These are phyloP conservation scores for Hartigia nigra DNA, from an alignment of 2,888 invertebrate genomes.

Conservation along the genomic window DNA sequence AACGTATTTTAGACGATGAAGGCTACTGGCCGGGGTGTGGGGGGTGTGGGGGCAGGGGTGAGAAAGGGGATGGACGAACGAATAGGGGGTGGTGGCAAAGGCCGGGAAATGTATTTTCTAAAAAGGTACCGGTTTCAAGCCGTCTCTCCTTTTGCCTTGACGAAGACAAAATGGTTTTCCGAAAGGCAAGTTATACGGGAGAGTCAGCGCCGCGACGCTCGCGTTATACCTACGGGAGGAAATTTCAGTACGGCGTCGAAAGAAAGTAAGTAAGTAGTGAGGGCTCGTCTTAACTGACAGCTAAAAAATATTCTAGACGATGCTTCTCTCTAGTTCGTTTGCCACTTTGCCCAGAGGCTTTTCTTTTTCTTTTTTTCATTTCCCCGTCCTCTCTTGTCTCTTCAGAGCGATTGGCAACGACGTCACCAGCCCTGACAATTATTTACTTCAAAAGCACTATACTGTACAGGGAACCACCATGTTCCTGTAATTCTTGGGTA, in stretches of 20 bases:
- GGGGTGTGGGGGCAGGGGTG: background rate
- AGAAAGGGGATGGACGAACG: no score
- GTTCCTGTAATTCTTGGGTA: background rate
- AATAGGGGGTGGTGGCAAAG: conserved; percentile 4
- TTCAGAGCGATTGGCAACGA: background rate
- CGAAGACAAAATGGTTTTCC: conserved; percentile 9
- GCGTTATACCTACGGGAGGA: background rate
- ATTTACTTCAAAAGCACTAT: background rate
- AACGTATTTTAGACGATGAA: conserved; percentile 9
- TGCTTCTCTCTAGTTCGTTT: background rate
- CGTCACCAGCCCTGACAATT: background rate
- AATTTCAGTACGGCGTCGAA: conserved; percentile 3
- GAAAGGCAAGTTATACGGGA: background rate
- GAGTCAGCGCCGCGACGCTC: conserved; percentile 2
- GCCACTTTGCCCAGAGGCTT: background rate
- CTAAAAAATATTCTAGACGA: background rate
- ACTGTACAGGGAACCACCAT: background rate
- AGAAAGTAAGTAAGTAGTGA: conserved; percentile 9
- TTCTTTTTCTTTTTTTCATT: background rate
- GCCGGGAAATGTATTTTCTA: conserved; percentile 3
- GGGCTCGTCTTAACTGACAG: conserved; percentile 5
- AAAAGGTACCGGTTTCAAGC: background rate
- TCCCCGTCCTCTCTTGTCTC: background rate
- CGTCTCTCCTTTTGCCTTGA: background rate
- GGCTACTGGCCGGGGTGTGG: background rate